Conservation (phyloP, 2,113 vertebrate genomes). For the Ceyx margarethae region DNA sequence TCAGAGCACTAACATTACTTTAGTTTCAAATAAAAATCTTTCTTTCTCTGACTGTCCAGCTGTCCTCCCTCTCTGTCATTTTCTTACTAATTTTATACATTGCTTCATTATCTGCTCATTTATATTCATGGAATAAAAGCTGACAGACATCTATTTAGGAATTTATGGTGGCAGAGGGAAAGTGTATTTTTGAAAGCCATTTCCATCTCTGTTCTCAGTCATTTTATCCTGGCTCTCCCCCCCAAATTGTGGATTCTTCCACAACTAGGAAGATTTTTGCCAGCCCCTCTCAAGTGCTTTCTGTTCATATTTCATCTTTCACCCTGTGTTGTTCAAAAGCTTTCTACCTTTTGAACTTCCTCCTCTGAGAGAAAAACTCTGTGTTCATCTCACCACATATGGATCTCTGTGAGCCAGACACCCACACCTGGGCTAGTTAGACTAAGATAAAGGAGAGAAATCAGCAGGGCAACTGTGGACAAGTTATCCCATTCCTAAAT, state of each 20-base stretch:
- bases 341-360: conserved; percentile 8
- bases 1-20: not conserved
- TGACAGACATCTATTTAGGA: conserved; percentile 31
- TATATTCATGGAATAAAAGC: conserved; percentile 50
- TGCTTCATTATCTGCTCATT: conserved; percentile 45
- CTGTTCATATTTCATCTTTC: conserved; percentile 4
- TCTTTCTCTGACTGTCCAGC: not conserved
- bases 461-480: not conserved
- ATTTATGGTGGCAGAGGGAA: not conserved
- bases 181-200: not conserved
- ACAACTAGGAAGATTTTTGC: not conserved
- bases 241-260: not conserved
- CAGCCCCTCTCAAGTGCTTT: not conserved
- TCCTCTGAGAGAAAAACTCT: not conserved
- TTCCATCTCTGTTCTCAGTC: not conserved
- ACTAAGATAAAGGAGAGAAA: not conserved
- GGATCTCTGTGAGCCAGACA: not conserved
- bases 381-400: not conserved
- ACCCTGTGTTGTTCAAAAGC: conserved; percentile 12
- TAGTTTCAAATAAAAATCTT: not conserved
- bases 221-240: conserved; percentile 8
- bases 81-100: conserved; percentile 32
- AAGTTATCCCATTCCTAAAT: not conserved
- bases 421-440: not conserved
- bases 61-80: not conserved